Percentiles rank a stretch among this genome's conserved stretches.
Conservation (phyloP, 1,140 invertebrate species). For the Trissolcus basalis region DNA sequence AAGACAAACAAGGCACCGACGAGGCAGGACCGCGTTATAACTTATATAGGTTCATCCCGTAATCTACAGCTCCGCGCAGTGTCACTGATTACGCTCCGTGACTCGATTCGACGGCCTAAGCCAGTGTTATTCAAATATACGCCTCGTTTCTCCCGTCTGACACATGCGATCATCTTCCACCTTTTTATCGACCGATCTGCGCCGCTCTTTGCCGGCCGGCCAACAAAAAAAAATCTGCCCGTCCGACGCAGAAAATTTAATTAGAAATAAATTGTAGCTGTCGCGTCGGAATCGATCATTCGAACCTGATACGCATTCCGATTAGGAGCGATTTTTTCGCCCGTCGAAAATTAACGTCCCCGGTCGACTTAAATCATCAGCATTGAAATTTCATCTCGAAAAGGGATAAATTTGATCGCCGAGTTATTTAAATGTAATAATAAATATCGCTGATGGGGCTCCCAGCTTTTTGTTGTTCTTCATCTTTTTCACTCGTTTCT, state of each 20-base stretch:
- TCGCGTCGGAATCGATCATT: conserved; percentile 36
- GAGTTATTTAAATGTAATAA: too few relatives aligned
- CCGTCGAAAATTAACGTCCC: neutral
- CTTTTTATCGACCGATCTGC: conserved; percentile 26
- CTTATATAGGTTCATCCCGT: conserved; percentile 38
- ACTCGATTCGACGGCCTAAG: conserved; percentile 42
- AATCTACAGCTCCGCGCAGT: conserved; percentile 38
- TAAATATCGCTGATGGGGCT: too few relatives aligned
- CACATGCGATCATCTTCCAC: conserved; percentile 47
- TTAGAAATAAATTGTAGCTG: conserved; percentile 44
- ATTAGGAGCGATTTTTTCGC: conserved; percentile 5
- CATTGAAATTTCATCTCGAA: neutral
- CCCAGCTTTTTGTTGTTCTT: too few relatives aligned
- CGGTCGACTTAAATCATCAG: neutral
- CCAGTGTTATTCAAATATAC: conserved; percentile 53
- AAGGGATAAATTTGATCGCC: neutral
- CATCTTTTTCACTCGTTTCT: too few relatives aligned
- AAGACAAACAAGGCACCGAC: conserved; percentile 27
- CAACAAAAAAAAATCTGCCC: neutral
- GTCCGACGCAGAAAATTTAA: conserved; percentile 36
- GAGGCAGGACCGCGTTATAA: conserved; percentile 43
- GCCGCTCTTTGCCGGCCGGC: neutral
- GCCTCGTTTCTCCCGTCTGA: conserved; percentile 36
- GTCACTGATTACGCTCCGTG: conserved; percentile 43
- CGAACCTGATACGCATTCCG: conserved; percentile 9